phyloP scores from a whole-genome alignment of 2,113 vertebrate species.

The Bubalus kerabau region DNA sequence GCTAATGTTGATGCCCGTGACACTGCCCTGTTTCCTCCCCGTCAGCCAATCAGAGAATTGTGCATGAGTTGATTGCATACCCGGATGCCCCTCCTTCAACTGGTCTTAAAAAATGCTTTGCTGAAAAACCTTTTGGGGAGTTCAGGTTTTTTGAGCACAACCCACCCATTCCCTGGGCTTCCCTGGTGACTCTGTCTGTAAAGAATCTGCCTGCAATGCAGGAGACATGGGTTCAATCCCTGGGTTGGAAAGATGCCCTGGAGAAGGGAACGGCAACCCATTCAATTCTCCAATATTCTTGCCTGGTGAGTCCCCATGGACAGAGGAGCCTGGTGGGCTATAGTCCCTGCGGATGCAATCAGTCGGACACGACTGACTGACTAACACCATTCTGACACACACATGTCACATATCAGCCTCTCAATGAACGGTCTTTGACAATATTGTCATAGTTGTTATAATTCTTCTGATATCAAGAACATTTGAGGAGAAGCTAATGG shows the following conservation, averaged over 20 bases:
- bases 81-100: neutral
- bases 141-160: neutral
- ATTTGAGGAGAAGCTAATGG: neutral
- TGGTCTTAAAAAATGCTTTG: neutral
- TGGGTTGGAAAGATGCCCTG: neutral
- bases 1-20: neutral
- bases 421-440: neutral
- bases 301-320: neutral
- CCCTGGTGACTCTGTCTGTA: neutral
- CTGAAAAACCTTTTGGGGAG: neutral
- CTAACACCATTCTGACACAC: neutral
- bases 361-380: neutral
- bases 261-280: neutral
- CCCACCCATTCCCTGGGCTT: neutral
- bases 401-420: neutral
- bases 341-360: accelerated
- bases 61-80: neutral
- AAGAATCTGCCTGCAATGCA: neutral
- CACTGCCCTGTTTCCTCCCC: neutral
- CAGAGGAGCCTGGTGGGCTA: neutral
- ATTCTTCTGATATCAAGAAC: neutral
- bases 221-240: neutral
- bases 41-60: neutral
- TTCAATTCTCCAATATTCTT: neutral
- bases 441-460: neutral